A percentile compares a stretch with the other conserved stretches of the same genome.
Evolutionary conservation across 2,797 vertebrate genomes (phyloP).

Genomic region (Geotrypetes seraphini): DNA sequence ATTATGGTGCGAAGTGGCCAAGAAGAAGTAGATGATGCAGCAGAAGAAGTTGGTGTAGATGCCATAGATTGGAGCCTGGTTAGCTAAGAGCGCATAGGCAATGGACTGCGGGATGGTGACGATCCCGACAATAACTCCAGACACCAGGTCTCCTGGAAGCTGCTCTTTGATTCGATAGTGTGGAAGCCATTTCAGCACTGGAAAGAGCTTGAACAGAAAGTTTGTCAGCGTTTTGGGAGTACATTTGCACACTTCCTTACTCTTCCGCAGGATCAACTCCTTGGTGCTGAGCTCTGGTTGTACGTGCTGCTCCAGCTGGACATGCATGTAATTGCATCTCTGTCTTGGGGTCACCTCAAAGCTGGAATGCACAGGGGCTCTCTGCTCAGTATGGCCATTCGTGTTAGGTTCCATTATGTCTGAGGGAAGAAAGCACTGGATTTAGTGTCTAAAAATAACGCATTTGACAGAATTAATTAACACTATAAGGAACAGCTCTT

Average conservation of each 20-base stretch:
- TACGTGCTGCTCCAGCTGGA: slow-evolving; percentile 28
- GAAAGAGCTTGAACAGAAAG: slow-evolving; percentile 20
- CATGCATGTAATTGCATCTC: not conserved
- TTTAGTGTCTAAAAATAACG: too few species aligned
- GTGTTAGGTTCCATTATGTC: slow-evolving; percentile 1
- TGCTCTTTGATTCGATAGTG: not conserved
- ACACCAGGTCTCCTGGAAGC: slow-evolving; percentile 34
- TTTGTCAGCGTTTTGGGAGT: not conserved
- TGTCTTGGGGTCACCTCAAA: not conserved
- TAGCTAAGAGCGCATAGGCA: slow-evolving; percentile 43
- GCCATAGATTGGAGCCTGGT: slow-evolving; percentile 38
- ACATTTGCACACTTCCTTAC: slow-evolving; percentile 6
- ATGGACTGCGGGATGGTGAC: slow-evolving; percentile 45
- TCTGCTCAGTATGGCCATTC: not conserved
- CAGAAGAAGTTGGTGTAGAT: slow-evolving; percentile 51
- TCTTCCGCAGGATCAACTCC: slow-evolving; percentile 14
- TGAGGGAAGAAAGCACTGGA: too few species aligned
- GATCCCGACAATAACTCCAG: slow-evolving; percentile 37
- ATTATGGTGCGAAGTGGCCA: slow-evolving; percentile 35
- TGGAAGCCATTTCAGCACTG: slow-evolving; percentile 36
- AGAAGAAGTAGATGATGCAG: slow-evolving; percentile 25
- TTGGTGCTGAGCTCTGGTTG: not conserved
- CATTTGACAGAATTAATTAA: too few species aligned
- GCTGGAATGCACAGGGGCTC: not conserved
- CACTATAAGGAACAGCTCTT: too few species aligned